Conservation (phyloP, 2,888 invertebrate genomes). For the Lasiommata megera region DNA sequence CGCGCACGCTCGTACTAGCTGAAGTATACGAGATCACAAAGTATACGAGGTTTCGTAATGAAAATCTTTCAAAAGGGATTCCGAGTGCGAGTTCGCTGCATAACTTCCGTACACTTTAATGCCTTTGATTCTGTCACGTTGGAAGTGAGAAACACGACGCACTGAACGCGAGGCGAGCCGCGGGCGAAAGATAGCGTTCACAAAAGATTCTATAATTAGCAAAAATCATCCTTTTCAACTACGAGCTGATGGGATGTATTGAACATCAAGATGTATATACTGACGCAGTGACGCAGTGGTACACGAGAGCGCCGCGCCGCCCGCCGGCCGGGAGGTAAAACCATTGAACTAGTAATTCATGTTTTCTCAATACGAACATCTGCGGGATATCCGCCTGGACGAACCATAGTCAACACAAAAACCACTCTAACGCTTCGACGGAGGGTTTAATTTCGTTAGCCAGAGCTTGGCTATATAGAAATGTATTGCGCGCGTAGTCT, state of each 20-base stretch:
- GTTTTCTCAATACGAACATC: slow-evolving; percentile 60
- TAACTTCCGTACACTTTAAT: neutral
- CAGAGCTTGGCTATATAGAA: slow-evolving; percentile 23
- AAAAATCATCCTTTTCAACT: too few species aligned
- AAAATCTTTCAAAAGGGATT: neutral
- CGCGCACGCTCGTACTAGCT: too few species aligned
- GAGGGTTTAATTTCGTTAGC: slow-evolving; percentile 20
- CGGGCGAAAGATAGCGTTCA: too few species aligned
- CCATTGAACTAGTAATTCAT: slow-evolving; percentile 56
- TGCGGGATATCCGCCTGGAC: slow-evolving; percentile 42
- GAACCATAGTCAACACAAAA: slow-evolving; percentile 15
- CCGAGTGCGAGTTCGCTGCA: neutral
- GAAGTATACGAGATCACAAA: slow-evolving; percentile 3
- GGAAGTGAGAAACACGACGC: too few species aligned
- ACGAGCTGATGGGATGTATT: too few species aligned
- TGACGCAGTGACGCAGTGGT: too few species aligned
- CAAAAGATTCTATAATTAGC: too few species aligned
- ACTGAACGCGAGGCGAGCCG: too few species aligned
- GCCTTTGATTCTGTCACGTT: too few species aligned
- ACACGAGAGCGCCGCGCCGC: too few species aligned
- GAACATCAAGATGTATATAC: too few species aligned
- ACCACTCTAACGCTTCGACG: neutral
- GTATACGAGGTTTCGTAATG: neutral
- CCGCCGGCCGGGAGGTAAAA: slow-evolving; percentile 22
- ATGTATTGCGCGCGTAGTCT: slow-evolving; percentile 36